Evolutionary conservation across 2,113 vertebrate genomes (phyloP), one percentile per base, ranked within the genome.

Genomic region (Carassius gibelio): DNA sequence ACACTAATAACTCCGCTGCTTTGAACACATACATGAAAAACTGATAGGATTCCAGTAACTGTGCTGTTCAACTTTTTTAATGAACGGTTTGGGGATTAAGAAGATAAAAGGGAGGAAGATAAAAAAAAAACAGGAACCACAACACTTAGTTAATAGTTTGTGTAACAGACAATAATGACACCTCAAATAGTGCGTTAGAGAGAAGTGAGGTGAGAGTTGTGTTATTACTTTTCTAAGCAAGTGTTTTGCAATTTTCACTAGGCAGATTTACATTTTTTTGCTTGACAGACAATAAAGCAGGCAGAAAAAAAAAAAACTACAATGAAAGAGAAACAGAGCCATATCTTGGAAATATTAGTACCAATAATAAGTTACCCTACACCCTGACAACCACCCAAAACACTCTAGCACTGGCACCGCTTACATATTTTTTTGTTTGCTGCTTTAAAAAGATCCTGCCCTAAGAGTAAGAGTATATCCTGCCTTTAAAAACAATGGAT

Each of bases 41-140:
- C 64, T 68, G 45, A 52, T 34, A 17, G 45, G 26, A 82, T 36
- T 82, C 45, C 42, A 82, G 80, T 36, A 82, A 82, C 45, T 48
- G 42, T 34, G 21, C 21, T 82, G 38, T 66, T 81, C 14, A 50
- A 66, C 19, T 74, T 42, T 66, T 68, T 36, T 68, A 68, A 75
- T 61, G 17, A 61, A 38, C 4, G 10, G 9, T 14, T 19, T 36
- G 10, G 30, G 4, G 55, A 38, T 38, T 13, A 59, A 38, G 19
- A 14, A 26, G 14, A 59, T 23, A 55, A 11, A n/a, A n/a, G 69
- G 1, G 19, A 72, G 57, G 15, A 36, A 15, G 21, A 11, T 42
- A 42, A 42, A 42, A 42, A 42, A 42, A 59, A 36, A 76, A 76
- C 3, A 30, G 7, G 14, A 26, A 68, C 23, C 1, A 3, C 42